Conservation (phyloP, 2,888 invertebrate species). For the Trisateles emortualis region DNA sequence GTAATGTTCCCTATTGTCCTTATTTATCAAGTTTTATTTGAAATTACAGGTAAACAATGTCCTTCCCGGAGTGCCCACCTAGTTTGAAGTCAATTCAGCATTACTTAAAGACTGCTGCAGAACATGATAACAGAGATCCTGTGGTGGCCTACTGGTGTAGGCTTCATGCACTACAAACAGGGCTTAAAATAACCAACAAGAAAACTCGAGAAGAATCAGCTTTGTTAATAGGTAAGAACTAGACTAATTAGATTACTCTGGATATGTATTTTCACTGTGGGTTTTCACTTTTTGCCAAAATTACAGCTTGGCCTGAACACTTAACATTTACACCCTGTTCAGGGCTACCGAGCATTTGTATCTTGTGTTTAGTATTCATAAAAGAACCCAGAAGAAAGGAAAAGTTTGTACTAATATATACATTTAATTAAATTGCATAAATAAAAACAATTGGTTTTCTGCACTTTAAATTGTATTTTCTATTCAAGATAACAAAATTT, state of each 20-base stretch:
- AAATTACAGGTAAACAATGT: slow-evolving; percentile 15
- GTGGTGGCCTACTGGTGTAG: slow-evolving; percentile 98
- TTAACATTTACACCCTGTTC: no score
- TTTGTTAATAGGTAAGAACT: slow-evolving; percentile 88
- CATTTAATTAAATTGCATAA: no score
- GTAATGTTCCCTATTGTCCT: neutral
- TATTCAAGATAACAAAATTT: no score
- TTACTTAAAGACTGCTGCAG: slow-evolving; percentile 95
- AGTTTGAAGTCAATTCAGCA: slow-evolving; percentile 95
- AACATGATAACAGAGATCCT: slow-evolving; percentile 96
- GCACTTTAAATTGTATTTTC: no score
- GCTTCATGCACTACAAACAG: slow-evolving; percentile 95
- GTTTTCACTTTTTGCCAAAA: no score
- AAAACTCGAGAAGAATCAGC: slow-evolving; percentile 95
- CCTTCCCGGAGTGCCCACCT: slow-evolving; percentile 89
- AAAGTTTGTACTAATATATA: no score
- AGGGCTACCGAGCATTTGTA: no score
- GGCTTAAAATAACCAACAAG: slow-evolving; percentile 91
- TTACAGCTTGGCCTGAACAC: no score
- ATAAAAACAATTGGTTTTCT: no score
- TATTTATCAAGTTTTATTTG: neutral
- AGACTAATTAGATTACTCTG: neutral
- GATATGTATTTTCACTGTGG: no score
- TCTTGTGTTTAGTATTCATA: no score
- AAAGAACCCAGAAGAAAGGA: no score